phyloP scores from a whole-genome alignment of 2,888 invertebrate genomes.

The Piscicola geometra region DNA sequence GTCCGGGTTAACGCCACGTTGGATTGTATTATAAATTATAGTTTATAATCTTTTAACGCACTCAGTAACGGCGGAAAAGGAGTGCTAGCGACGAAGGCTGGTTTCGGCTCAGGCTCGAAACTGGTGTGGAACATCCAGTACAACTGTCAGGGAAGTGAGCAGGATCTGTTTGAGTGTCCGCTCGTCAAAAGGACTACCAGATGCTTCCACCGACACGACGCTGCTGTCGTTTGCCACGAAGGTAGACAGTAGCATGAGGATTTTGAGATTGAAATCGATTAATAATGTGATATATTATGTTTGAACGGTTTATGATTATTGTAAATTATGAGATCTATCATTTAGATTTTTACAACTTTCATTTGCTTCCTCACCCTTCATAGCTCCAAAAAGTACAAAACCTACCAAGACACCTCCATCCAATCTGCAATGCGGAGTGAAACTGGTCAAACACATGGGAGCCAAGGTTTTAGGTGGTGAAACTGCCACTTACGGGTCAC shows the following conservation, averaged over 20 bases:
- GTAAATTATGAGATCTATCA: no score
- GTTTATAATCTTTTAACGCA: no score
- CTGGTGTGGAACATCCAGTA: conserved; percentile 50
- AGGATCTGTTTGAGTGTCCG: conserved; percentile 63
- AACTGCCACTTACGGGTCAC: conserved; percentile 47
- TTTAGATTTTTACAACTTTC: no score
- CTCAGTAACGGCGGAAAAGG: no score
- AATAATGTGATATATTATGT: no score
- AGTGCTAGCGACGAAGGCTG: conserved; percentile 52
- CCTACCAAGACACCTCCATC: background rate
- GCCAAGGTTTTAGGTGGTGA: conserved; percentile 48
- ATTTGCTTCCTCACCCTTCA: no score
- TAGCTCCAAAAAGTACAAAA: background rate
- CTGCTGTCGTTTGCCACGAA: conserved; percentile 60
- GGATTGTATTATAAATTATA: no score
- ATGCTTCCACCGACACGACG: conserved; percentile 71
- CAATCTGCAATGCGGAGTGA: conserved; percentile 37
- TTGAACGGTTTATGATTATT: no score
- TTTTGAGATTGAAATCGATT: no score
- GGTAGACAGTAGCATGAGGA: no score
- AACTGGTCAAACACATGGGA: conserved; percentile 39
- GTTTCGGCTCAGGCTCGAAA: conserved; percentile 40
- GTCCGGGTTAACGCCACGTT: no score
- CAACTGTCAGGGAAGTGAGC: conserved; percentile 63
- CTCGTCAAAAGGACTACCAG: conserved; percentile 69